Evolutionary conservation across 2,888 invertebrate genomes (phyloP).

Genomic region (Petrolisthes cinctipes): DNA sequence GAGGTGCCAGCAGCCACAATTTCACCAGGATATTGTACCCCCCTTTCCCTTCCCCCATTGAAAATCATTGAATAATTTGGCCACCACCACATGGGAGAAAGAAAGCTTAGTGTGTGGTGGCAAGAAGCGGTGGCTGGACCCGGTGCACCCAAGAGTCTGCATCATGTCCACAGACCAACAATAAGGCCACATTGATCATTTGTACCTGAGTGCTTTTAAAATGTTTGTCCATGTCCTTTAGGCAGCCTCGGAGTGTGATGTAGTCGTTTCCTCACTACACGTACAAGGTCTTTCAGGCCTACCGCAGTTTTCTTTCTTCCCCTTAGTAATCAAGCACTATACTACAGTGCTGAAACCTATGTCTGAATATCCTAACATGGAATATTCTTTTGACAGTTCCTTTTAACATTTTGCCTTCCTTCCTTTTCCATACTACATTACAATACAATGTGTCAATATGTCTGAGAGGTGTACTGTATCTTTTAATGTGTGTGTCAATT

Average conservation of each 20-base stretch:
- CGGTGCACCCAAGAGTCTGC: not conserved
- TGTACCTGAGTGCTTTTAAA: conserved; percentile 62
- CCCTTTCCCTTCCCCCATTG: no score
- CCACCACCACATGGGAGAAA: no score
- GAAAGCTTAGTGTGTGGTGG: no score
- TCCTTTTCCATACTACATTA: not conserved
- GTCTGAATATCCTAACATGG: not conserved
- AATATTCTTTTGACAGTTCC: not conserved
- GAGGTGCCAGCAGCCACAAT: no score
- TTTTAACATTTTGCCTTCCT: not conserved
- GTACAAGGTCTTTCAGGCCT: not conserved
- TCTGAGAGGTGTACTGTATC: no score
- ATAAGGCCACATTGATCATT: conserved; percentile 59
- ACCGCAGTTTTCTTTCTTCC: no score
- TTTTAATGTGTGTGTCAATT: no score
- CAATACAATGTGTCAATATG: no score
- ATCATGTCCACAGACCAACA: not conserved
- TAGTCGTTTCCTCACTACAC: conserved; percentile 27
- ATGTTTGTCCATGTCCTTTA: conserved; percentile 46
- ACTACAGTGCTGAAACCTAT: conserved; percentile 15
- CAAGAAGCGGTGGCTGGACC: conserved; percentile 10
- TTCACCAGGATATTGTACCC: no score
- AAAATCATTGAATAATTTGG: no score
- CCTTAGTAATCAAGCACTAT: conserved; percentile 8
- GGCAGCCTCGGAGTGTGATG: conserved; percentile 48